Base-by-base conservation (phyloP, 2,888 invertebrate genomes). In the Brachypalpus laphriformis region DNA sequence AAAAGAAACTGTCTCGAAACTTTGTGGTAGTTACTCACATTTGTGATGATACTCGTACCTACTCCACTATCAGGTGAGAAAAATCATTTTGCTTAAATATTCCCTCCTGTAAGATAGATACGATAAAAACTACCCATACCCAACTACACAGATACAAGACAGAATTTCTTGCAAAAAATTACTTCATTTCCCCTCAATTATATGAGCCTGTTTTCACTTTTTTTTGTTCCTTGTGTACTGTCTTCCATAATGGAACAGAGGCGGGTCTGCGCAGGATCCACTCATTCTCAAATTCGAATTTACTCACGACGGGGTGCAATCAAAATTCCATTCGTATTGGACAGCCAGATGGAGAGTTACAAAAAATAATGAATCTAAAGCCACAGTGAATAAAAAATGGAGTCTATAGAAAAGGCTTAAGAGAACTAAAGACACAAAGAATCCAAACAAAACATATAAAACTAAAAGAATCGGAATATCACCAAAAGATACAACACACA, bases 221-320 rank as follows among this genome's bases (percentile, higher is more conserved):
- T 68, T 72, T 40, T 59, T 57, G 31, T 49, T 49, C 40, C 59
- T 76, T 56, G 31, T 40, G 25, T 65, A 54, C 42, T 40, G 49
- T 80, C 80, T 72, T 72, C 82, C 78, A 89, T 89, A 87, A 89
- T 85, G 80, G 51, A 85, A 88, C 87, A 89, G 86, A 87, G 87
- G 87, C 89, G 87, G 89, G 88, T 88, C 87, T 90, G 90, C 90
- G 90, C 90, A 90, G 90, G 89, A 89, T 90, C 90, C 75, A 81
- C 20, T 85, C 66, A 57, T 66, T 76, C 75, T 76, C 71, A 76
- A 66, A 56, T 75, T 81, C 71, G 75, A 80, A 74, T 75, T 71
- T 65, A 80, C 68, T 71, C 81, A 71, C 66, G 51, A 71, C 56
- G 76, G 77, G 81, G 76, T 68, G 86, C 86, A 81, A 86, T 86